Evolutionary conservation across 2,113 vertebrate genomes (phyloP), one percentile per base, ranked within the genome.

Genomic region (Tragelaphus imberbis): DNA sequence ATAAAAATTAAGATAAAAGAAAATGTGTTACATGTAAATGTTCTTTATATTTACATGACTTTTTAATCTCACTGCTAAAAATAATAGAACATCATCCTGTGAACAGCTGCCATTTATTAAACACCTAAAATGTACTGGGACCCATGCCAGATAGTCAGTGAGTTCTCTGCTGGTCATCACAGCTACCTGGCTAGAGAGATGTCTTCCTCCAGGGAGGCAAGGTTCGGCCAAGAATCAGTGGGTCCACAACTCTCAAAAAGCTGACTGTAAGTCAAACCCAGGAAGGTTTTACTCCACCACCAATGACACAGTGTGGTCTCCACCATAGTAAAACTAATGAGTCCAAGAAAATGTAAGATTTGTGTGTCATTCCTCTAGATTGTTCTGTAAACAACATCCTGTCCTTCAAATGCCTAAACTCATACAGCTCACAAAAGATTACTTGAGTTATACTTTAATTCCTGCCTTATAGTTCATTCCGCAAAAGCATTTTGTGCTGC

Each of bases 401-500:
- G 36, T 49, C 40, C 14, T 96, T 90, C 53, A n/a, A 97, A 98
- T 97, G 97, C 77, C 80, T 96, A 15, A 91, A 79, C 95, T 92
- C 65, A 86, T 47, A 49, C 33, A 85, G 16, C 55, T 96, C 85
- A 65, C 96, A 75, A 53, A 81, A 55, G 59, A 79, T 59, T 93
- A 23, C 79, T 95, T 63, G 93, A 93, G 55, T 84, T 80, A 97
- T 88, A 90, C 96, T 94, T 98, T 68, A 94, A 95, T 98, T 96
- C 92, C 90, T 75, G 36, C 88, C 95, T 95, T 47, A 65, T 11
- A 90, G 36, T 97, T 98, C 68, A 56, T 75, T 97, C 90, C 84
- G 89, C 55, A 58, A 81, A 85, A 19, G 28, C 27, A 87, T 96
- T 81, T 95, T 88, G 6, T 61, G 88, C 96, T 21, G 15, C 71